Conservation (phyloP, 2,113 vertebrate genomes). For the Scortum barcoo region DNA sequence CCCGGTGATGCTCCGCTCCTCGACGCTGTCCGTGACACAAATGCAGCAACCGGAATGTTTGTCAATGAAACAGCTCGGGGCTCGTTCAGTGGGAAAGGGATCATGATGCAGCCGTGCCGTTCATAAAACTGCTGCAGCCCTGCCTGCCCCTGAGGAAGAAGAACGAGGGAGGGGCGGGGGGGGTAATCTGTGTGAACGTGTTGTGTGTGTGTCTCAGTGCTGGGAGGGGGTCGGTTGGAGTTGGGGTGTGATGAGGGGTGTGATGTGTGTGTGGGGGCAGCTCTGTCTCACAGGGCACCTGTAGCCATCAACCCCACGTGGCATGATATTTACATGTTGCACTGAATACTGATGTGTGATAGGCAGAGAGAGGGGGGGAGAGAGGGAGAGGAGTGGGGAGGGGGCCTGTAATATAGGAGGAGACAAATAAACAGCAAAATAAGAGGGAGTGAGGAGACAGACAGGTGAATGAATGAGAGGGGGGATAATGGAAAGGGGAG, state of each 20-base stretch:
- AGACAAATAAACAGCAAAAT: constrained; percentile 17
- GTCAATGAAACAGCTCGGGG: constrained; percentile 68
- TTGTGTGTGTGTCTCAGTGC: constrained; percentile 1
- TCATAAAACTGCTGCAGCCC: constrained; percentile 81
- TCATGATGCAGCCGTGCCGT: constrained; percentile 73
- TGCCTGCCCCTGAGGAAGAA: constrained; percentile 69
- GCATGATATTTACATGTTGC: constrained; percentile 72
- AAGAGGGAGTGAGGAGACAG: constrained; percentile 7
- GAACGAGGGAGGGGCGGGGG: not conserved
- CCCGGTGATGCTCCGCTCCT: constrained; percentile 50
- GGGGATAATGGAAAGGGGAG: constrained; percentile 47
- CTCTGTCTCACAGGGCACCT: constrained; percentile 58
- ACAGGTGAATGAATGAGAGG: constrained; percentile 67
- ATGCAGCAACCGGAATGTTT: constrained; percentile 75
- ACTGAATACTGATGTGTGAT: constrained; percentile 48
- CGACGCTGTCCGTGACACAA: constrained; percentile 68
- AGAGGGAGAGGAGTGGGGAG: not conserved
- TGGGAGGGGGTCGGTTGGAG: too few species aligned
- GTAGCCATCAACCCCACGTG: constrained; percentile 76
- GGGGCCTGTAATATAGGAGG: constrained; percentile 13
- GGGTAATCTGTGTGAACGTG: constrained; percentile 3
- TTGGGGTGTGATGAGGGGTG: not conserved
- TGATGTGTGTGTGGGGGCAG: not conserved
- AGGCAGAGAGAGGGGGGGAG: not conserved
- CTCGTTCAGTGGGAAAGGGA: constrained; percentile 42